Evolutionary conservation across 2,113 vertebrate genomes (phyloP).

Genomic region (Crocuta crocuta): DNA sequence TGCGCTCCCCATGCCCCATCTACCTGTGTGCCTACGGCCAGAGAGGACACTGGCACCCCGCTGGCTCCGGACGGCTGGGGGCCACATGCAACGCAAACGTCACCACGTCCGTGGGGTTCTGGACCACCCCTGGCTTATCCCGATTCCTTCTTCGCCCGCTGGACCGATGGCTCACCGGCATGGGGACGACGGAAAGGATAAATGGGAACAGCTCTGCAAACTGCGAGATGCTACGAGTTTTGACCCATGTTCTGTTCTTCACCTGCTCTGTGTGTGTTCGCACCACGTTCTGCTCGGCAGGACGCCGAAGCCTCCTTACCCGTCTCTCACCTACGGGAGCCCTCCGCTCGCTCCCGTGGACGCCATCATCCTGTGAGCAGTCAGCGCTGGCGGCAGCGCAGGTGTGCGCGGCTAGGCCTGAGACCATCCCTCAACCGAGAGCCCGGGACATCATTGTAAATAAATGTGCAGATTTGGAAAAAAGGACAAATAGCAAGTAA

Average conservation of each 20-base stretch:
- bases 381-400: slow-evolving; percentile 16
- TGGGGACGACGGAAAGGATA: neutral
- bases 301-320: neutral
- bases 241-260: neutral
- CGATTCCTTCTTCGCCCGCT: no score
- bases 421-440: neutral
- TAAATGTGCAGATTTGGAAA: slow-evolving; percentile 53
- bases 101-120: neutral
- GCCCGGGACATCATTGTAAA: slow-evolving; percentile 44
- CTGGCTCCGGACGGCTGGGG: neutral
- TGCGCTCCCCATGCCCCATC: rapidly evolving
- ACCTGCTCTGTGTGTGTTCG: neutral
- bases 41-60: neutral
- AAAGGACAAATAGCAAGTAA: slow-evolving; percentile 75
- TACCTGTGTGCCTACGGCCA: rapidly evolving
- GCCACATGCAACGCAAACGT: rapidly evolving
- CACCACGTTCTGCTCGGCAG: neutral
- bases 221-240: neutral
- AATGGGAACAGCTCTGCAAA: neutral
- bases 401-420: neutral
- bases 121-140: rapidly evolving
- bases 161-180: rapidly evolving
- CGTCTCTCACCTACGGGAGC: neutral
- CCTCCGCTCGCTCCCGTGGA: neutral
- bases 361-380: neutral